These are phyloP conservation scores for Papilio xuthus DNA, from an alignment of 1,140 invertebrate species.

Conservation along the genomic window DNA sequence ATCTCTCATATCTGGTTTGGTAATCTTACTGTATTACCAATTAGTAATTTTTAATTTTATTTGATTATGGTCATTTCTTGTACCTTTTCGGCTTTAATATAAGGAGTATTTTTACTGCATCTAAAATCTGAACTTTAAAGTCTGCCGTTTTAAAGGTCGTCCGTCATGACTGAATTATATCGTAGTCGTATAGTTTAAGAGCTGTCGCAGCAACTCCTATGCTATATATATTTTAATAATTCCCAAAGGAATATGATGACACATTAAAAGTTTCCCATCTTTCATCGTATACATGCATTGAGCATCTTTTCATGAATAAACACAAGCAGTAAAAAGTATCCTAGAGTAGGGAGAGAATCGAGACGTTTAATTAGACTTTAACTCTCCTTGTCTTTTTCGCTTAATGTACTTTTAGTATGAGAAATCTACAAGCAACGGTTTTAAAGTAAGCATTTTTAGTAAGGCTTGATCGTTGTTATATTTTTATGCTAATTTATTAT, in stretches of 20 bases:
- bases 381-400: too few species aligned
- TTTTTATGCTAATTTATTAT: too few species aligned
- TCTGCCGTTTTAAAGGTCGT: neutral
- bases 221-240: neutral
- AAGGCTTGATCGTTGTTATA: too few species aligned
- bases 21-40: neutral
- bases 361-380: too few species aligned
- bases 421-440: too few species aligned
- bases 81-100: neutral
- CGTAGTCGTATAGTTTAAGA: slow-evolving; percentile 6
- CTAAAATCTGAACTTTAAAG: neutral
- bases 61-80: neutral
- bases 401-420: too few species aligned
- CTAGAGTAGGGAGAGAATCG: too few species aligned
- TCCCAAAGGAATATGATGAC: neutral
- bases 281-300: too few species aligned
- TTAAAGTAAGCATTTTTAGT: too few species aligned
- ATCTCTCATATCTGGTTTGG: too few species aligned
- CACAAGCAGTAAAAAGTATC: too few species aligned
- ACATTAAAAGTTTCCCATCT: neutral
- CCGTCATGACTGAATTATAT: neutral
- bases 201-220: neutral
- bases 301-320: too few species aligned
- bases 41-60: neutral
- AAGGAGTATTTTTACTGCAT: neutral